phyloP scores from a whole-genome alignment of 2,888 invertebrate species.

The Ophraella communa region DNA sequence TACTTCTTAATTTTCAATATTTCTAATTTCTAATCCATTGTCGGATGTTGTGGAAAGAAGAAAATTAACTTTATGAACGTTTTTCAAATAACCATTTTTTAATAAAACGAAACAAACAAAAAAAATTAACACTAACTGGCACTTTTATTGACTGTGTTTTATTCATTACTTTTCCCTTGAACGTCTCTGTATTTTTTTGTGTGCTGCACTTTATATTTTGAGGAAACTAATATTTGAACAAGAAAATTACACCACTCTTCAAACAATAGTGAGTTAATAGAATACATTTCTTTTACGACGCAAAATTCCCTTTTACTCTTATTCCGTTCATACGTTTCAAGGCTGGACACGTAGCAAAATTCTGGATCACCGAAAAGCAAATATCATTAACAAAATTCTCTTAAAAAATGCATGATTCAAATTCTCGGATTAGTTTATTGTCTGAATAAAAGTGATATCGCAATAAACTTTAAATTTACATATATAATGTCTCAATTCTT shows the following conservation, averaged over 20 bases:
- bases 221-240: slow-evolving; percentile 3
- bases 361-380: neutral
- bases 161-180: neutral
- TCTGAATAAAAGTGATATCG: neutral
- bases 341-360: neutral
- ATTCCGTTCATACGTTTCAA: neutral
- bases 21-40: too few relatives aligned
- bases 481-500: too few relatives aligned
- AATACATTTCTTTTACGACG: neutral
- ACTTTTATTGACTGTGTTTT: too few relatives aligned
- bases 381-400: neutral
- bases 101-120: too few relatives aligned
- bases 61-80: too few relatives aligned
- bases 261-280: neutral
- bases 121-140: too few relatives aligned
- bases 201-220: neutral
- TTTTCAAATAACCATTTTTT: too few relatives aligned
- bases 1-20: too few relatives aligned
- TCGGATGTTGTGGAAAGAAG: too few relatives aligned
- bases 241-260: neutral
- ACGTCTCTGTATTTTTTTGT: neutral
- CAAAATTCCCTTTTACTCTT: neutral
- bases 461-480: too few relatives aligned
- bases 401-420: neutral
- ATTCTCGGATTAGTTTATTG: neutral